phyloP scores from a whole-genome alignment of 1,140 invertebrate species.

The Steinernema feltiae region DNA sequence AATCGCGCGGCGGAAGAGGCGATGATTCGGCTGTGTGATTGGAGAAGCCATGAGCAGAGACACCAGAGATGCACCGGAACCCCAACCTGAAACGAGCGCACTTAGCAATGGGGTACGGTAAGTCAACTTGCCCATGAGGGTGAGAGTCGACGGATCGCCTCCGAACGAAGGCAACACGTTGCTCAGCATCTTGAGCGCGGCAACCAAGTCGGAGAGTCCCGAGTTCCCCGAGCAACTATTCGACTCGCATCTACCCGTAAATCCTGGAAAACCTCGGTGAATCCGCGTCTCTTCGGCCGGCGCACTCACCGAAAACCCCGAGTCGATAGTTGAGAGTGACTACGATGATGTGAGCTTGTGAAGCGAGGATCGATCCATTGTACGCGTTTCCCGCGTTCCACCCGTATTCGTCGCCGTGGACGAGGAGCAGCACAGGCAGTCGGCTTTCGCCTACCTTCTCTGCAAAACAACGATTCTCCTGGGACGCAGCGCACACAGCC shows the following conservation, averaged over 20 bases:
- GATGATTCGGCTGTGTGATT: constrained; percentile 52
- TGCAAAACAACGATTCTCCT: not conserved
- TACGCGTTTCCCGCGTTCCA: constrained; percentile 54
- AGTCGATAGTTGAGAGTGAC: constrained; percentile 57
- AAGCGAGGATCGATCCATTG: constrained; percentile 52
- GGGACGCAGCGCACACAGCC: not conserved
- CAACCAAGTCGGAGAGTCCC: constrained; percentile 54
- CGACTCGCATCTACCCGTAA: constrained; percentile 54
- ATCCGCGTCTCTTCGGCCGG: not conserved
- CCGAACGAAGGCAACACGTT: constrained; percentile 59
- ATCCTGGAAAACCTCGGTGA: constrained; percentile 36
- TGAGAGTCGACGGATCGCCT: constrained; percentile 59
- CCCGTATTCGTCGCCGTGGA: constrained; percentile 56
- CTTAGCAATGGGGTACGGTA: not conserved
- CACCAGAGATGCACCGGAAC: constrained; percentile 53
- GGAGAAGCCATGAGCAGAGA: constrained; percentile 57
- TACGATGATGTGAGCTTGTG: constrained; percentile 54
- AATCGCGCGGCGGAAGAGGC: constrained; percentile 54
- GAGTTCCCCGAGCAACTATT: constrained; percentile 52
- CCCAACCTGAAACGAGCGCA: constrained; percentile 41
- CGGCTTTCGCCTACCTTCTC: constrained; percentile 18
- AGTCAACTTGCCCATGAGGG: constrained; percentile 59
- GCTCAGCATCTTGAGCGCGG: constrained; percentile 59
- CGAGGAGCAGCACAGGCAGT: constrained; percentile 45
- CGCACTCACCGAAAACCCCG: constrained; percentile 44